Percentiles rank a stretch among this genome's conserved stretches.
phyloP scores from a whole-genome alignment of 2,113 vertebrate species.

The Amphiprion ocellaris region DNA sequence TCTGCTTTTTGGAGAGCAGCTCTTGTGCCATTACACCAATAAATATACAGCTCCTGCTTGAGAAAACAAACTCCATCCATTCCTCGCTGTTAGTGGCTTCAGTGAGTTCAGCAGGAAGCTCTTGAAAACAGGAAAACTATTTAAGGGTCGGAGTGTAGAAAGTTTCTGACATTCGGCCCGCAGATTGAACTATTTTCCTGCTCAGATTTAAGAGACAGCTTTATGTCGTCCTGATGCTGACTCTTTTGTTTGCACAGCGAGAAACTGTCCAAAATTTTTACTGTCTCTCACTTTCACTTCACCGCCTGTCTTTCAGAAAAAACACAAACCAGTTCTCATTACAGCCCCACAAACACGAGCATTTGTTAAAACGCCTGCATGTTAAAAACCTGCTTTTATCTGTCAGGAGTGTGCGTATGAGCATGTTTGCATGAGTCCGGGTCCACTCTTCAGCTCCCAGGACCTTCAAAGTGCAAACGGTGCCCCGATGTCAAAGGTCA shows the following conservation, averaged over 20 bases:
- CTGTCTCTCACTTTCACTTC: background rate
- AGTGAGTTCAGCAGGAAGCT: background rate
- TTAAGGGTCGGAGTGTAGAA: constrained; percentile 22
- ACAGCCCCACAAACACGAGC: background rate
- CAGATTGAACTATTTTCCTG: constrained; percentile 61
- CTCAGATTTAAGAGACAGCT: constrained; percentile 72
- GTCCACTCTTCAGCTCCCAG: constrained; percentile 47
- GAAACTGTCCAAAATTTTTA: constrained; percentile 14
- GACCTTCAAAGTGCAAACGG: constrained; percentile 36
- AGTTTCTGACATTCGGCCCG: constrained; percentile 32
- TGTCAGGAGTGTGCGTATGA: background rate
- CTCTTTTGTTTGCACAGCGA: constrained; percentile 30
- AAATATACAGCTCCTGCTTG: constrained; percentile 25
- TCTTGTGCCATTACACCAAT: constrained; percentile 22
- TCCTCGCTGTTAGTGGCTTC: constrained; percentile 26
- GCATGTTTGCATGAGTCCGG: background rate
- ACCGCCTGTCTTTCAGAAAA: background rate
- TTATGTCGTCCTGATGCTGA: constrained; percentile 49
- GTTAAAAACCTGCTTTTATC: constrained; percentile 7
- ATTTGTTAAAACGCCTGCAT: constrained; percentile 1
- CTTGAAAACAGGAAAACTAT: constrained; percentile 71
- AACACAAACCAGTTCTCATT: background rate
- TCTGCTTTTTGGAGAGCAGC: constrained; percentile 33
- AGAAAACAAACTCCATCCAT: constrained; percentile 43
- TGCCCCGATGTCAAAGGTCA: constrained; percentile 51